Evolutionary conservation across 2,113 vertebrate genomes (phyloP).

Genomic region (Theropithecus gelada): DNA sequence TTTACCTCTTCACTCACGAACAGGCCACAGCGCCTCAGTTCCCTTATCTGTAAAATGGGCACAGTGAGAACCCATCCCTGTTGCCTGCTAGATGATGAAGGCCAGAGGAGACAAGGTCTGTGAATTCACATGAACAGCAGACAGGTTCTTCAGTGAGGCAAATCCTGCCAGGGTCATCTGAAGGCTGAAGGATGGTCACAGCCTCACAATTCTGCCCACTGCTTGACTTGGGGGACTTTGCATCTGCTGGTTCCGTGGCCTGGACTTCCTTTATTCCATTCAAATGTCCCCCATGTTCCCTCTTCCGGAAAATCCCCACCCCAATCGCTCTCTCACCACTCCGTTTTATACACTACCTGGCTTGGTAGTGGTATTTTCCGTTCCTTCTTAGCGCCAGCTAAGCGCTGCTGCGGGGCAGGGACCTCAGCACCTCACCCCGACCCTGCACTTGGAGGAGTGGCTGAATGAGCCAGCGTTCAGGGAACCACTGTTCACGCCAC

Average conservation of each 20-base stretch:
- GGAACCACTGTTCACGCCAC: too few species aligned
- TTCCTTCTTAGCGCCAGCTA: not conserved
- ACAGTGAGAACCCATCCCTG: not conserved
- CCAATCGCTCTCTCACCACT: accelerated
- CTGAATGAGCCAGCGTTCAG: not conserved
- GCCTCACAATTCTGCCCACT: accelerated
- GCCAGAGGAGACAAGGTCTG: not conserved
- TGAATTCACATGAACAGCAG: not conserved
- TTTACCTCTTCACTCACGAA: not conserved
- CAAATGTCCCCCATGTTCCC: accelerated
- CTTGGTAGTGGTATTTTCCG: not conserved
- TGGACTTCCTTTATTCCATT: not conserved
- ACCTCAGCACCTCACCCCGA: not conserved
- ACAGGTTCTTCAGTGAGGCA: not conserved
- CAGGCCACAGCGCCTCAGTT: not conserved
- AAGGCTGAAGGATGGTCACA: not conserved
- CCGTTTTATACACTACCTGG: accelerated
- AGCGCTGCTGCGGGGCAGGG: not conserved
- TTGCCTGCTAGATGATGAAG: not conserved
- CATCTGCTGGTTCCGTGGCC: not conserved
- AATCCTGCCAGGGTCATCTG: too few species aligned
- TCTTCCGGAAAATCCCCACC: not conserved
- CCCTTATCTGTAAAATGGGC: not conserved
- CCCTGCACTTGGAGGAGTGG: accelerated
- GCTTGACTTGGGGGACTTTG: accelerated